Evolutionary conservation across 2,113 vertebrate species (phyloP), one percentile per base, ranked within the genome.

Genomic region (Strix aluco): DNA sequence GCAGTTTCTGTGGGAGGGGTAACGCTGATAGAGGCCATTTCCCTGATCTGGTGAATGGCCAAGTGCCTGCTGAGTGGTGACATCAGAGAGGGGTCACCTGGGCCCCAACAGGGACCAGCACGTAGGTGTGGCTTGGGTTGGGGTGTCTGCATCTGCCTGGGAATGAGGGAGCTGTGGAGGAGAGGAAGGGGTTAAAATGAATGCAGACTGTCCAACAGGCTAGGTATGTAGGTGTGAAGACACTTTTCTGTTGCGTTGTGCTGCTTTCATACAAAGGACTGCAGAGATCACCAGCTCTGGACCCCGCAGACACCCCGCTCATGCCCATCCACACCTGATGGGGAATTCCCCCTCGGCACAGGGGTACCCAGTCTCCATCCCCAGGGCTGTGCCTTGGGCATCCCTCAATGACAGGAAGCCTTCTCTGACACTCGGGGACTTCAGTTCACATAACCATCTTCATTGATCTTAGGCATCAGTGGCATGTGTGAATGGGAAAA

Each of bases 401-500:
- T 47, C 54, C 52, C n/a, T 47, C 1, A 0, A 5, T 16, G 54
- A 5, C 26, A 7, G 1, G 17, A 52, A 74, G 10, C 59, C 21
- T 57, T 15, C 46, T 38, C 38, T 15, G n/a, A 7, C 42, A 10
- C 42, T 54, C 3, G 3, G 29, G 55, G 74, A 7, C 66, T 30
- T 52, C 61, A 15, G 30, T 36, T 88, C 0, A 0, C 15, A 1
- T 26, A 59, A 8, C 58, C 25, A 5, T 32, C 30, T 32, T 40
- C 15, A 4, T 1, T 44, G 30, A 29, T 36, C 25, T 54, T 30
- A 4, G 55, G 73, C 55, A 40, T 23, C 30, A 20, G 3, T 34
- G 16, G 36, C 47, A n/a, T 0, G 1, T 49, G 46, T 58, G 59
- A 58, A 19, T 27, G 63, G 77, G 59, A 54, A 84, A 38, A 71